Percentiles rank a stretch among this genome's conserved stretches.
These are phyloP conservation scores for Drosophila parabipectinata DNA, from an alignment of 1,140 invertebrate genomes.

Conservation along the genomic window DNA sequence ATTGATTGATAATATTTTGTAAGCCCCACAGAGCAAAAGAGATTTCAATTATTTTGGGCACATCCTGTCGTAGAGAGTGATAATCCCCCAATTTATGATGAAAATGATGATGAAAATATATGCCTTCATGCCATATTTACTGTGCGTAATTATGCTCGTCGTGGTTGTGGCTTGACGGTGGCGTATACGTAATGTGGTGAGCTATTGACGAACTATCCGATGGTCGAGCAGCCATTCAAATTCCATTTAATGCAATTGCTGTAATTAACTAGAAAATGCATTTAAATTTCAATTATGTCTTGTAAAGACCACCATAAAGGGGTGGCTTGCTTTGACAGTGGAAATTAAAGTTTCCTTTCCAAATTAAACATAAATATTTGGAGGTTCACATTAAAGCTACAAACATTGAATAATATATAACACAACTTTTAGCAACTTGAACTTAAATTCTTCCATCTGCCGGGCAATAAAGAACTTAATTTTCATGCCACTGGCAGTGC, in stretches of 20 bases:
- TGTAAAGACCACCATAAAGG: constrained; percentile 1
- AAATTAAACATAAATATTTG: constrained; percentile 31
- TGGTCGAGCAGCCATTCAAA: constrained; percentile 35
- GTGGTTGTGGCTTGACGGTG: constrained; percentile 30
- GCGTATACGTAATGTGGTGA: constrained; percentile 43
- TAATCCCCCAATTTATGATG: background rate
- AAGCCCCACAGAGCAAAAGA: background rate
- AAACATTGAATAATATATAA: background rate
- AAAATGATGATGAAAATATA: constrained; percentile 22
- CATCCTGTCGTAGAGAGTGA: background rate
- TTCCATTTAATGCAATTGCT: constrained; percentile 24
- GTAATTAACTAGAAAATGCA: constrained; percentile 19
- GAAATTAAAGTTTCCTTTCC: constrained; percentile 5
- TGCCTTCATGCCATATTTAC: background rate
- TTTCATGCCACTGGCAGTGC: background rate
- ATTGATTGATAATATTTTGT: background rate
- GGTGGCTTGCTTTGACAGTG: background rate
- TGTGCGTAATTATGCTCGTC: constrained; percentile 14
- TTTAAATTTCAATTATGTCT: constrained; percentile 15
- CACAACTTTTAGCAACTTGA: background rate
- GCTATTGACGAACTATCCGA: constrained; percentile 32
- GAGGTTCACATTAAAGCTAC: background rate
- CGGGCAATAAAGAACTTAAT: background rate
- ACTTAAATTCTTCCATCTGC: background rate
- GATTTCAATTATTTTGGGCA: too few species aligned